Conservation (phyloP, 2,797 vertebrate genomes). For the Aeoliscus strigatus region DNA sequence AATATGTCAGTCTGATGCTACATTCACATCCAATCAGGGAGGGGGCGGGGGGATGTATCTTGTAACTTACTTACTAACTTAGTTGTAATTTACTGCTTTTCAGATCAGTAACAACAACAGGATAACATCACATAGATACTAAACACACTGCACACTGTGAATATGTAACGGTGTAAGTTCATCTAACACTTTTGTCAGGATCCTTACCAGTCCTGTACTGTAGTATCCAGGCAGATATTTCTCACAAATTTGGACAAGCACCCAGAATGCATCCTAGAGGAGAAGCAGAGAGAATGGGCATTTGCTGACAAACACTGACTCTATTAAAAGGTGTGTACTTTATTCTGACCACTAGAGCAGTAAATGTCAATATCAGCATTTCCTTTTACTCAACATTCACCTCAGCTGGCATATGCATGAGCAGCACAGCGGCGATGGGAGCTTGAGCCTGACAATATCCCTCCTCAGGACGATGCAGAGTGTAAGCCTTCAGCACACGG, state of each 20-base stretch:
- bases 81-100: no score
- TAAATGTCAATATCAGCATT: background rate
- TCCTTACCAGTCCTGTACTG: conserved; percentile 92
- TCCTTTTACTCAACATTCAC: conserved; percentile 53
- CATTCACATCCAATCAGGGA: no score
- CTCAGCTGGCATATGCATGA: conserved; percentile 99
- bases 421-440: conserved; percentile 90
- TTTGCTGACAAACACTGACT: no score
- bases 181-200: background rate
- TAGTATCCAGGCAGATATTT: conserved; percentile 99
- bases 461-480: conserved; percentile 89
- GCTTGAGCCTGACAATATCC: conserved; percentile 99
- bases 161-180: no score
- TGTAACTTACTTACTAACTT: no score
- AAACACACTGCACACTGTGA: no score
- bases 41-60: no score
- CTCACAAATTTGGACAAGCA: conserved; percentile 96
- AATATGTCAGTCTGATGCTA: no score
- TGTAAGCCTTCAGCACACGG: conserved; percentile 94
- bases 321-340: no score
- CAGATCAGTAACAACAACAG: no score
- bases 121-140: no score
- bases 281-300: conserved; percentile 4
- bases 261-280: conserved; percentile 95
- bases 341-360: background rate